Evolutionary conservation across 2,888 invertebrate genomes (phyloP).

Genomic region (Neoaliturus tenellus): DNA sequence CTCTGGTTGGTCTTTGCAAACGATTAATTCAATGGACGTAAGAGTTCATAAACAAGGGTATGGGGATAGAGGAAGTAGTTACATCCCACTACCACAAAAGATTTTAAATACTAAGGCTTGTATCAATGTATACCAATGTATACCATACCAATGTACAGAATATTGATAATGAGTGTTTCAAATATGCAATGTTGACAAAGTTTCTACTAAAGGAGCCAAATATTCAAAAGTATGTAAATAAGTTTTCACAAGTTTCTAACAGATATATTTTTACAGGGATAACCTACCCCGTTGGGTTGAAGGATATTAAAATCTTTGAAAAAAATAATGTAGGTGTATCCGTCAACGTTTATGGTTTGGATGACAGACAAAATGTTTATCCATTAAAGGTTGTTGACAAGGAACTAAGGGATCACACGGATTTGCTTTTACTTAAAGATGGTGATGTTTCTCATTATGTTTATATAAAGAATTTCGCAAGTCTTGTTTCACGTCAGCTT

Average conservation of each 20-base stretch:
- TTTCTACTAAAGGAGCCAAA: no score
- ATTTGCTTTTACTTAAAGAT: background rate
- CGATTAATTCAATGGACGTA: no score
- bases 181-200: no score
- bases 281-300: background rate
- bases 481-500: background rate
- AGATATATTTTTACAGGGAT: slow-evolving; percentile 11
- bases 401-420: background rate
- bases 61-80: no score
- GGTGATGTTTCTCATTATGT: slow-evolving; percentile 7
- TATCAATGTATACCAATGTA: no score
- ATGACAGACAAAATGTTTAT: background rate
- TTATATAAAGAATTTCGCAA: slow-evolving; percentile 18
- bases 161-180: no score
- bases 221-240: no score
- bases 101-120: no score
- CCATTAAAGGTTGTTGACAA: background rate
- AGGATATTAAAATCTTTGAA: background rate
- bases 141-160: no score
- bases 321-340: background rate
- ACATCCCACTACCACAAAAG: no score
- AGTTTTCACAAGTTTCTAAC: background rate
- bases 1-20: no score
- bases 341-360: background rate
- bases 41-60: no score